phyloP scores from a whole-genome alignment of 2,113 vertebrate species.

The Pelmatolapia mariae region DNA sequence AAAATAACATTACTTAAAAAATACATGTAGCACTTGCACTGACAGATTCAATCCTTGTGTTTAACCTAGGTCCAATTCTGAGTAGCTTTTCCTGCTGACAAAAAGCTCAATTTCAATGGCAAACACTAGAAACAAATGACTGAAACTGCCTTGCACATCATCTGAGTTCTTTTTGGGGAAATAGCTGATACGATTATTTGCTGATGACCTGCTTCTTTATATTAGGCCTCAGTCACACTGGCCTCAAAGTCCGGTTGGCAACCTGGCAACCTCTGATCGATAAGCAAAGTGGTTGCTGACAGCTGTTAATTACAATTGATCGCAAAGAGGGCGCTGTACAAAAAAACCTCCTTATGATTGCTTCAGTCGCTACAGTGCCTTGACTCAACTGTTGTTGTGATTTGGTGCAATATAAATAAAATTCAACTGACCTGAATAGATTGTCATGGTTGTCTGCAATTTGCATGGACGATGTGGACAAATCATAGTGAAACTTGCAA shows the following conservation, averaged over 20 bases:
- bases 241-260: not conserved
- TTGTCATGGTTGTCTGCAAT: not conserved
- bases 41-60: constrained; percentile 48
- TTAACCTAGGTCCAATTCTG: constrained; percentile 56
- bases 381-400: not conserved
- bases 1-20: constrained; percentile 55
- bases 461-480: not conserved
- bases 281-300: not conserved
- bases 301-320: not conserved
- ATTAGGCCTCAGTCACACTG: not conserved
- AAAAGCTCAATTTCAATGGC: constrained; percentile 41
- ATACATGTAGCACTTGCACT: constrained; percentile 51
- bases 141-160: constrained; percentile 35
- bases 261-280: not conserved
- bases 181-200: constrained; percentile 63
- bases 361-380: not conserved
- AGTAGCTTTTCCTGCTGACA: constrained; percentile 35
- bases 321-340: not conserved
- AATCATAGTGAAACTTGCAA: not conserved
- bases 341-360: not conserved
- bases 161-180: constrained; percentile 58
- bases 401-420: not conserved
- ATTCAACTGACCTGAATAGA: not conserved
- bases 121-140: constrained; percentile 41
- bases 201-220: constrained; percentile 29